Evolutionary conservation across 1,140 invertebrate species (phyloP).

Genomic region (Leptopilina clavipes): DNA sequence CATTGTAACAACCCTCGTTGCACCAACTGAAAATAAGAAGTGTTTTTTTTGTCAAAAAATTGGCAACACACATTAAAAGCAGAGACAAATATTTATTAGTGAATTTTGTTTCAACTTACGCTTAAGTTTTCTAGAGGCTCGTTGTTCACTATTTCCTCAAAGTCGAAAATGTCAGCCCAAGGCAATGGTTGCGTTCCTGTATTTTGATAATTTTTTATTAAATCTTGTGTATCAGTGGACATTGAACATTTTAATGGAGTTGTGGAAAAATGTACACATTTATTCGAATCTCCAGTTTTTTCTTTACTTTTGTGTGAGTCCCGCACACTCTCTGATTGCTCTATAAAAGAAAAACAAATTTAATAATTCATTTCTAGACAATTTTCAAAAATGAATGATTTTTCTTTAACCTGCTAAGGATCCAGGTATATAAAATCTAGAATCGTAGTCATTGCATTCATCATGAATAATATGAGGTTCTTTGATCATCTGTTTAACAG

Average conservation of each 20-base stretch:
- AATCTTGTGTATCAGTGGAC: conserved; percentile 68
- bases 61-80: too few species aligned
- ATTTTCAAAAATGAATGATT: background rate
- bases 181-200: conserved; percentile 69
- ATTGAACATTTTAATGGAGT: conserved; percentile 59
- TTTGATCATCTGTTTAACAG: conserved; percentile 31
- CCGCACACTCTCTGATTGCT: background rate
- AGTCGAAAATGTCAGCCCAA: conserved; percentile 58
- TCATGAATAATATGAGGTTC: conserved; percentile 21
- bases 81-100: too few species aligned
- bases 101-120: conserved; percentile 63
- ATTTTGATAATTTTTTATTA: conserved; percentile 58
- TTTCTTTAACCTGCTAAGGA: background rate
- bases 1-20: conserved; percentile 69
- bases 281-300: background rate
- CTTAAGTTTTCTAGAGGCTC: conserved; percentile 71
- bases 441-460: background rate
- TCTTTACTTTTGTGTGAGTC: background rate
- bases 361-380: too few species aligned
- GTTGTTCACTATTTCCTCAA: conserved; percentile 60
- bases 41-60: background rate
- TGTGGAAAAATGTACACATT: background rate
- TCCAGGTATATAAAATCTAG: background rate
- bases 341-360: background rate
- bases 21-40: conserved; percentile 60